phyloP scores from a whole-genome alignment of 2,888 invertebrate genomes.

The Polydrusus cervinus region DNA sequence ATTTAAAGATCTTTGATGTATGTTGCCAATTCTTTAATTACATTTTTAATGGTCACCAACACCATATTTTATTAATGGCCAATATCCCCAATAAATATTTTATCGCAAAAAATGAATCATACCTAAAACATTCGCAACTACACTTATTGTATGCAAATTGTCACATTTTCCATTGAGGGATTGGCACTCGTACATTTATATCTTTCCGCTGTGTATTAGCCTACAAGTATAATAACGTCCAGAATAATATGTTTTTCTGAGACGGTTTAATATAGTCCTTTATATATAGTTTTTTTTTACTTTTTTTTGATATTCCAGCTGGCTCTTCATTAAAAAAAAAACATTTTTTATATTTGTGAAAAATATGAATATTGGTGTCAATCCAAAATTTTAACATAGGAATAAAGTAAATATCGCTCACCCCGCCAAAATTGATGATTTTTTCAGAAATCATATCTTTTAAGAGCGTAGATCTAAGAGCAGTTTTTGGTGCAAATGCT shows the following conservation, averaged over 20 bases:
- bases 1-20: not conserved
- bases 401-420: too few species aligned
- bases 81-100: slow-evolving; percentile 35
- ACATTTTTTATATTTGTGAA: too few species aligned
- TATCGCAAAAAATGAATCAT: slow-evolving; percentile 52
- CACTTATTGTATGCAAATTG: slow-evolving; percentile 57
- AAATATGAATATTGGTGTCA: too few species aligned
- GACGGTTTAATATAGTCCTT: not conserved
- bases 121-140: slow-evolving; percentile 36
- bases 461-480: too few species aligned
- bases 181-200: slow-evolving; percentile 29
- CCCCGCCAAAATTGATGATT: too few species aligned
- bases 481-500: too few species aligned
- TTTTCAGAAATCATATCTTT: too few species aligned
- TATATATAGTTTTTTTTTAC: too few species aligned
- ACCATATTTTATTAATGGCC: slow-evolving; percentile 38
- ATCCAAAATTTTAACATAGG: too few species aligned
- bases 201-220: slow-evolving; percentile 27
- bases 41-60: slow-evolving; percentile 29
- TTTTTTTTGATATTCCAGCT: too few species aligned
- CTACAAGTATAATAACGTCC: slow-evolving; percentile 11
- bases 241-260: slow-evolving; percentile 10
- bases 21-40: not conserved
- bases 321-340: too few species aligned
- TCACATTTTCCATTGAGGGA: slow-evolving; percentile 48